Percentiles rank a stretch among this genome's conserved stretches.
Evolutionary conservation across 2,113 vertebrate species (phyloP).

Genomic region (Oryzias curvinotus): DNA sequence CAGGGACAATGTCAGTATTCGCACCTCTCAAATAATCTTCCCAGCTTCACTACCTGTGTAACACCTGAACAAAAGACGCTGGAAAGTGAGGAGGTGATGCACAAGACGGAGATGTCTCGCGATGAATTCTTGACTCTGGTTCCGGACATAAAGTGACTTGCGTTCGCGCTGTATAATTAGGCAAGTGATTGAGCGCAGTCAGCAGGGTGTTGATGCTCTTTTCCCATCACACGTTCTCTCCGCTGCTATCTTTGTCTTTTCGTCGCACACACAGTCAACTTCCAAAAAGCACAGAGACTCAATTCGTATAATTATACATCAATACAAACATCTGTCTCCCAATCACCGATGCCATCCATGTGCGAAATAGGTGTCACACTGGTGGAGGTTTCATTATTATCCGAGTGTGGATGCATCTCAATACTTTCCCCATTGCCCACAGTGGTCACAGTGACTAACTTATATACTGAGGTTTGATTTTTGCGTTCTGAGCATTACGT

Average conservation of each 20-base stretch:
- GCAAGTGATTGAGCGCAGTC: constrained; percentile 65
- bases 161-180: constrained; percentile 77
- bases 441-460: constrained; percentile 36
- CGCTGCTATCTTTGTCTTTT: constrained; percentile 46
- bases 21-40: constrained; percentile 41
- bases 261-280: constrained; percentile 48
- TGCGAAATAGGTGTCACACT: constrained; percentile 79
- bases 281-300: constrained; percentile 64
- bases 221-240: constrained; percentile 43
- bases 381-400: constrained; percentile 69
- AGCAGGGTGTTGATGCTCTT: constrained; percentile 57
- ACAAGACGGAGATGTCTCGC: constrained; percentile 66
- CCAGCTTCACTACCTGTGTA: constrained; percentile 39
- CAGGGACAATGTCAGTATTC: not conserved
- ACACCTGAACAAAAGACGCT: constrained; percentile 44
- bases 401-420: constrained; percentile 23
- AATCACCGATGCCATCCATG: constrained; percentile 76
- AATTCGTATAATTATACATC: constrained; percentile 77
- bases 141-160: constrained; percentile 69
- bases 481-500: constrained; percentile 16
- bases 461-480: constrained; percentile 11
- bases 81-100: constrained; percentile 34
- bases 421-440: constrained; percentile 45
- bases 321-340: constrained; percentile 77
- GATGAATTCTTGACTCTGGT: constrained; percentile 41